Evolutionary conservation across 2,113 vertebrate genomes (phyloP).

Genomic region (Merops nubicus): DNA sequence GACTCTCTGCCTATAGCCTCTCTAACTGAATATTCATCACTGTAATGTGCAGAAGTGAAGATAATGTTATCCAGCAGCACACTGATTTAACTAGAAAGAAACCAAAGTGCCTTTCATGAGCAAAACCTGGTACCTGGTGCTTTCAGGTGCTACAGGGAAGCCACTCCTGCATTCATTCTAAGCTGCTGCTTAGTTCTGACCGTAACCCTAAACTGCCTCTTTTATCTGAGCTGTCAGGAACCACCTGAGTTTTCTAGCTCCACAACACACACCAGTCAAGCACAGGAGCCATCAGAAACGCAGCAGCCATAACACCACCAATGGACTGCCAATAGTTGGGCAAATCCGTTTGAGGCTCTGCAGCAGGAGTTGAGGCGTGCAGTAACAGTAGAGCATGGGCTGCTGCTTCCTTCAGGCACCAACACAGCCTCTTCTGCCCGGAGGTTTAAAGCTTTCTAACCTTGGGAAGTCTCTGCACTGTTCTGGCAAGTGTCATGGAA

Average conservation of each 20-base stretch:
- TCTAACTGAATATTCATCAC: neutral
- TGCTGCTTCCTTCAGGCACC: neutral
- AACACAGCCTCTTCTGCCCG: neutral
- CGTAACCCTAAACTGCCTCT: neutral
- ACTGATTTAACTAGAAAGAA: neutral
- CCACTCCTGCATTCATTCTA: neutral
- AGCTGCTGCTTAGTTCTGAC: neutral
- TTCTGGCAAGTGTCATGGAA: neutral
- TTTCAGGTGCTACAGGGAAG: neutral
- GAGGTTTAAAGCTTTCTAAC: neutral
- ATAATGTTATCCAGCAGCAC: neutral
- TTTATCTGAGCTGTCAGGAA: neutral
- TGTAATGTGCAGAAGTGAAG: neutral
- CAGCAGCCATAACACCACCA: accelerated
- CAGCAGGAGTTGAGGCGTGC: neutral
- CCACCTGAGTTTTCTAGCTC: neutral
- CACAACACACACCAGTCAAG: neutral
- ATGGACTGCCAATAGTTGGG: neutral
- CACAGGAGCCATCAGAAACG: neutral
- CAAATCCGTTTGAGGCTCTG: neutral
- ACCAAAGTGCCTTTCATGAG: neutral
- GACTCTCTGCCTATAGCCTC: neutral
- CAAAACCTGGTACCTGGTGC: neutral
- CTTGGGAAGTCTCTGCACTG: neutral
- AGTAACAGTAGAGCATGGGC: accelerated